phyloP scores from a whole-genome alignment of 2,113 vertebrate species.

The Bostrychus sinensis region DNA sequence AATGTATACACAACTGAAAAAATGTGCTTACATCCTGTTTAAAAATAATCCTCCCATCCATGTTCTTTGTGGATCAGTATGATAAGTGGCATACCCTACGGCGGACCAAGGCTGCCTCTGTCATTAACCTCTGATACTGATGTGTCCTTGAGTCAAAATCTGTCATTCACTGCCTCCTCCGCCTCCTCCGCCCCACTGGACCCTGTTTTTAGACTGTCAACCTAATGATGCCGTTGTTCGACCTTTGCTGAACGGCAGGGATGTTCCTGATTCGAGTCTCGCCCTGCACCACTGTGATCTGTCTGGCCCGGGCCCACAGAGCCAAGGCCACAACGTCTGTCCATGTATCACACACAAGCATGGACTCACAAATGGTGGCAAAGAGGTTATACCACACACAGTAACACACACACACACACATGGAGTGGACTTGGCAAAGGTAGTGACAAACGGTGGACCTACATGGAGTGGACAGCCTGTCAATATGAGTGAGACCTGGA shows the following conservation, averaged over 20 bases:
- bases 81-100: conserved; percentile 60
- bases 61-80: conserved; percentile 49
- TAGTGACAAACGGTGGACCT: conserved; percentile 26
- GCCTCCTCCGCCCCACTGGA: conserved; percentile 29
- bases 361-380: conserved; percentile 27
- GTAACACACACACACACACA: conserved; percentile 1
- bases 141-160: conserved; percentile 72
- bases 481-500: conserved; percentile 25
- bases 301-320: conserved; percentile 40
- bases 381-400: conserved; percentile 6
- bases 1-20: no score
- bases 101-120: conserved; percentile 61
- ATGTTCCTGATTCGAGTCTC: conserved; percentile 47
- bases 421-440: conserved; percentile 6
- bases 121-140: conserved; percentile 74
- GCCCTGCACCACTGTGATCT: conserved; percentile 51
- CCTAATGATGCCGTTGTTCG: conserved; percentile 61
- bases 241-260: conserved; percentile 66
- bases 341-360: conserved; percentile 42
- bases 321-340: conserved; percentile 61
- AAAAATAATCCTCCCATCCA: neutral
- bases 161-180: conserved; percentile 51
- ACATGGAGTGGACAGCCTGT: conserved; percentile 25
- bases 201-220: conserved; percentile 62
- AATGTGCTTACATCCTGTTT: no score